Percentiles rank a stretch among this genome's conserved stretches.
Evolutionary conservation across 2,888 invertebrate genomes (phyloP).

Genomic region (Lepidocyrtoides sp.): DNA sequence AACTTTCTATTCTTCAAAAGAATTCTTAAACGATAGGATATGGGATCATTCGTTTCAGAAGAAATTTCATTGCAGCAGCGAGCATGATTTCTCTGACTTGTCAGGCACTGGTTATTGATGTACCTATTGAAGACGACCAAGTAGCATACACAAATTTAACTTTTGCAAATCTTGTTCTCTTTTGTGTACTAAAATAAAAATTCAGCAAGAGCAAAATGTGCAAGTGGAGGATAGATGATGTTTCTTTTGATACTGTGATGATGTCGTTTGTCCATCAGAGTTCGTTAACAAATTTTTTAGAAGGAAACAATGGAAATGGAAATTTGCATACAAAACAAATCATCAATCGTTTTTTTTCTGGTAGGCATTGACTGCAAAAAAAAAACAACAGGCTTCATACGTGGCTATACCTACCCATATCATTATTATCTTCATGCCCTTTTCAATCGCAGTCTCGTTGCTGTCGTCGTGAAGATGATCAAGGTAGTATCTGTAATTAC

Average conservation of each 20-base stretch:
- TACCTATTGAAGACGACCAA: no score
- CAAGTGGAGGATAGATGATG: no score
- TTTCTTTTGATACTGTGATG: background rate
- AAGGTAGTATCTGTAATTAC: conserved; percentile 62
- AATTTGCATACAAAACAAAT: conserved; percentile 72
- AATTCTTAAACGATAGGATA: no score
- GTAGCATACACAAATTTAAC: no score
- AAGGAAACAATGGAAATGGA: conserved; percentile 62
- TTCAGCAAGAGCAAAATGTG: background rate
- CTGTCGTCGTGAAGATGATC: conserved; percentile 70
- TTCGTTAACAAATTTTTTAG: conserved; percentile 64
- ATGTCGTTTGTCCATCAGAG: conserved; percentile 22
- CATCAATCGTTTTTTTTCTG: conserved; percentile 16
- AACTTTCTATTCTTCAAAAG: background rate
- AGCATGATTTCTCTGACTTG: no score
- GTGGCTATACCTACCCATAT: background rate
- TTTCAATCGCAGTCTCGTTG: conserved; percentile 59
- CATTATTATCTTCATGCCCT: conserved; percentile 46
- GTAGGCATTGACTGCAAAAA: background rate
- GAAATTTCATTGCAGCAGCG: no score
- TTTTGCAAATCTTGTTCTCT: background rate
- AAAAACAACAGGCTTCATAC: background rate
- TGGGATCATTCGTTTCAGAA: no score
- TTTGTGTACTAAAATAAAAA: background rate
- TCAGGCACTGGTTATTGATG: no score